Conservation (phyloP, 2,797 vertebrate genomes). For the Cyclura pinguis region DNA sequence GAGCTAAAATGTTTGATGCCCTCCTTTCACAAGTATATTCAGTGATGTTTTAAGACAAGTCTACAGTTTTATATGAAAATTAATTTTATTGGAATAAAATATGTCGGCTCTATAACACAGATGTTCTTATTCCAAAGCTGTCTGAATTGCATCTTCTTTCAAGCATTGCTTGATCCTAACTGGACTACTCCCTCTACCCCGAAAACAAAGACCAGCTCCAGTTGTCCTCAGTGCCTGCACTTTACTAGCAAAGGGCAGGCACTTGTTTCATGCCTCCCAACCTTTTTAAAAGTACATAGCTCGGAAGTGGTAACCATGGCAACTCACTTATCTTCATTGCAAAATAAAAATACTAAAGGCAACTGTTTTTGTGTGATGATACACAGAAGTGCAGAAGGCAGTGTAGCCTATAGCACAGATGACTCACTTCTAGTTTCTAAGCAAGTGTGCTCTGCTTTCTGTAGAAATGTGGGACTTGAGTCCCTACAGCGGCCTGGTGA, state of each 20-base stretch:
- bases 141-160: neutral
- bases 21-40: no score
- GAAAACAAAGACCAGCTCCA: conserved; percentile 40
- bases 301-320: conserved; percentile 67
- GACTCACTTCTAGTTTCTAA: conserved; percentile 65
- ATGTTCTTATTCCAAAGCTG: neutral
- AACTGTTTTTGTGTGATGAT: conserved; percentile 66
- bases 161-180: conserved; percentile 46
- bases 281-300: conserved; percentile 52
- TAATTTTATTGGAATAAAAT: no score
- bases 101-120: no score
- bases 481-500: conserved; percentile 1
- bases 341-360: conserved; percentile 70
- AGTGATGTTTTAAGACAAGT: no score
- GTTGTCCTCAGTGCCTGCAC: conserved; percentile 10
- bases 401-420: conserved; percentile 55
- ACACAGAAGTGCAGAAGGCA: conserved; percentile 65
- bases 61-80: no score
- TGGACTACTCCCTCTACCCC: conserved; percentile 51
- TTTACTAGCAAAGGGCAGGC: conserved; percentile 34
- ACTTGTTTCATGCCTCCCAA: conserved; percentile 32
- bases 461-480: conserved; percentile 47
- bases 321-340: conserved; percentile 64
- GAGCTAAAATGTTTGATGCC: neutral
- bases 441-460: conserved; percentile 32